These are phyloP conservation scores for Macropus fuliginosus DNA, from an alignment of 2,797 vertebrate species.

Conservation along the genomic window DNA sequence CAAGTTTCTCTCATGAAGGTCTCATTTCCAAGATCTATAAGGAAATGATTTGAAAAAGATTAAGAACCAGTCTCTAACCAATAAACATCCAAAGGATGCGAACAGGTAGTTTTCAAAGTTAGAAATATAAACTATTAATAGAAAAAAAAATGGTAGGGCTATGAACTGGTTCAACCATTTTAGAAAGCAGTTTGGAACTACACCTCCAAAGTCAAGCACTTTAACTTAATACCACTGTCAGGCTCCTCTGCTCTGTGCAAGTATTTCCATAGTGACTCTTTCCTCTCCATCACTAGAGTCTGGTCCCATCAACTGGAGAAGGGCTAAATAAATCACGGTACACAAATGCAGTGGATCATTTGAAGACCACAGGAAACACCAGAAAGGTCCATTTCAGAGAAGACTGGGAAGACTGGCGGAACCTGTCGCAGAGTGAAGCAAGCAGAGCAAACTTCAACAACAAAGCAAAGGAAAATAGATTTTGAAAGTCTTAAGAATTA, in stretches of 20 bases:
- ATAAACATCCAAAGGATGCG: background rate
- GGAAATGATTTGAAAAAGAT: background rate
- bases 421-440: background rate
- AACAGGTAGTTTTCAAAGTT: background rate
- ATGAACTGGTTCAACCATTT: background rate
- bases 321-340: background rate
- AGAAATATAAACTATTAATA: background rate
- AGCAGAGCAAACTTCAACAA: background rate
- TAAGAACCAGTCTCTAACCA: background rate
- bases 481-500: background rate
- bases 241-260: background rate
- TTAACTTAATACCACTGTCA: background rate
- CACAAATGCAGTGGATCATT: background rate
- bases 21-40: background rate
- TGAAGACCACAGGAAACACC: background rate
- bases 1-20: background rate
- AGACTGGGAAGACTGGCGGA: background rate
- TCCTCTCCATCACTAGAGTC: background rate
- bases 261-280: background rate
- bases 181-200: background rate
- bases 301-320: background rate
- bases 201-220: background rate
- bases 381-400: background rate
- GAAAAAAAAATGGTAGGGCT: background rate
- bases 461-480: background rate